Evolutionary conservation across 2,888 invertebrate species (phyloP).

Genomic region (Eulithis testata): DNA sequence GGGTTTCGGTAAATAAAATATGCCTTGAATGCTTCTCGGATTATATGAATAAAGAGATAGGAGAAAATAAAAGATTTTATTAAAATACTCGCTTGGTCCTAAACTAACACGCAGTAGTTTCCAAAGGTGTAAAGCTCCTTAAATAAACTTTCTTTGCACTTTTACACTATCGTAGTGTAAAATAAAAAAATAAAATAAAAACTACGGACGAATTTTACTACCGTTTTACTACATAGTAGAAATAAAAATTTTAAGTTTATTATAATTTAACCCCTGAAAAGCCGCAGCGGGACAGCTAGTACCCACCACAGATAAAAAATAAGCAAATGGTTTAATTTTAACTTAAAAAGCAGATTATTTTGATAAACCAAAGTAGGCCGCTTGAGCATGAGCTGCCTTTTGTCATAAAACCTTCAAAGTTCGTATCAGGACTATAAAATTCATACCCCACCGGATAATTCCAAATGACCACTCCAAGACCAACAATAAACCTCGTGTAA

Average conservation of each 20-base stretch:
- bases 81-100: background rate
- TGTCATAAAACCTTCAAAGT: slow-evolving; percentile 19
- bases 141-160: background rate
- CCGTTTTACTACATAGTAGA: too few species aligned
- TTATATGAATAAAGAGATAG: slow-evolving; percentile 18
- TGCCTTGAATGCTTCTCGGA: slow-evolving; percentile 17
- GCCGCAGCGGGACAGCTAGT: too few species aligned
- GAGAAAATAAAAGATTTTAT: slow-evolving; percentile 8
- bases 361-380: background rate
- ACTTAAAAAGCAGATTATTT: background rate
- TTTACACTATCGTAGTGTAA: too few species aligned
- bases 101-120: background rate
- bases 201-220: too few species aligned
- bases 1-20: slow-evolving; percentile 30
- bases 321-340: background rate
- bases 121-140: background rate
- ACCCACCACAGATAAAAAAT: too few species aligned
- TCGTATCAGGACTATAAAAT: slow-evolving; percentile 29
- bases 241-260: too few species aligned
- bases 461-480: slow-evolving; percentile 54
- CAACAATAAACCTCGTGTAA: slow-evolving; percentile 72
- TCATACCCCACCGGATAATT: slow-evolving; percentile 25
- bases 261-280: too few species aligned
- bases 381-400: slow-evolving; percentile 1
- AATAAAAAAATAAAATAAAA: too few species aligned